Evolutionary conservation across 1,140 invertebrate species (phyloP).

Genomic region (Drosophila serrata): DNA sequence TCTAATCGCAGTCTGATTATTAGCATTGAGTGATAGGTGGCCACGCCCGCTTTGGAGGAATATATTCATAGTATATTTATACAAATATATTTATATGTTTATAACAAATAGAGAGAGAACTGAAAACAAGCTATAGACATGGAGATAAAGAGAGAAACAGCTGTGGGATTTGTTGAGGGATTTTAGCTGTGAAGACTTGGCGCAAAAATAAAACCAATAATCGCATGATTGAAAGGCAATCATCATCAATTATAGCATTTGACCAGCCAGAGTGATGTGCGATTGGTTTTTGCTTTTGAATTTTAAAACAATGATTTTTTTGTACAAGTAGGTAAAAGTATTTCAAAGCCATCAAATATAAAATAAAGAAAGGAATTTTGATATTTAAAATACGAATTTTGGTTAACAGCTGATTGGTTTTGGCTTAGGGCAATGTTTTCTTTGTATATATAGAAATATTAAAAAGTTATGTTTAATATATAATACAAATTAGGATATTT

Average conservation of each 20-base stretch:
- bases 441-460: too few species aligned
- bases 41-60: background rate
- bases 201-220: background rate
- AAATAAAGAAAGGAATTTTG: background rate
- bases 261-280: background rate
- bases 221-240: conserved; percentile 50
- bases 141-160: background rate
- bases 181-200: background rate
- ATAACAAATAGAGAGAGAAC: background rate
- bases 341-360: background rate
- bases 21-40: conserved; percentile 57
- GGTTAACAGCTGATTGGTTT: background rate
- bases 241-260: conserved; percentile 52
- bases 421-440: too few species aligned
- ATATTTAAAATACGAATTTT: background rate
- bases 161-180: conserved; percentile 14
- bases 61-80: too few species aligned
- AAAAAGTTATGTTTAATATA: too few species aligned
- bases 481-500: too few species aligned
- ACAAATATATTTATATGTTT: background rate
- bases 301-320: background rate
- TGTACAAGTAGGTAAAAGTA: background rate
- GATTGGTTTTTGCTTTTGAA: background rate
- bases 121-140: background rate
- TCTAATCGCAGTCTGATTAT: conserved; percentile 70